Base-by-base conservation (phyloP, 2,797 vertebrate species). In the Tragelaphus eurycerus region DNA sequence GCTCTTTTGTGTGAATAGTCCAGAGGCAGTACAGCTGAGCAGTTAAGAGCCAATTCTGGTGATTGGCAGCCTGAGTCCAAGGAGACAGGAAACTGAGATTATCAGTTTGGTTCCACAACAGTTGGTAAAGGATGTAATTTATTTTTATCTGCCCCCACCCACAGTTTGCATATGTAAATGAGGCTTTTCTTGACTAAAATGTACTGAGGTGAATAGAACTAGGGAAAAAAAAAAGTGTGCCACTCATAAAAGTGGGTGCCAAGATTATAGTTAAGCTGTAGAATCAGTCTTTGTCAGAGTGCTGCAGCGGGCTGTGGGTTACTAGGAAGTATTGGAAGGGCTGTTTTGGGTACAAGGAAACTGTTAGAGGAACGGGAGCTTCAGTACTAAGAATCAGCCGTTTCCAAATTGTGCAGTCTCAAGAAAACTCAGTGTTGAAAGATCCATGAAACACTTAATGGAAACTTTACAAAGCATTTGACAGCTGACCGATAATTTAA, bases 401-500 rank as follows among this genome's bases (percentile, higher is more conserved):
- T 81, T 96, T 95, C 64, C 52, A 71, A 55, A 38, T 23, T 54
- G 48, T n/a, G 38, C 34, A 84, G 46, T 84, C 38, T 95, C 52
- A 88, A 74, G 90, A 94, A 95, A 95, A 88, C 38, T 52, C 59
- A 55, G 87, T 14, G 10, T 62, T 55, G 16, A 89, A 86, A 96
- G 60, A 79, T 82, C 96, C 78, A 9, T 94, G 96, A 46, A 57
- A 34, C 48, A 1, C 0, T 13, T 57, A 95, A 62, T 83, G 84
- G 96, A 95, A 97, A 97, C 94, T 98, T 97, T 89, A 92, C 95
- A 96, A 86, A 96, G 89, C 86, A 60, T 97, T 97, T 98, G 97
- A 97, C 19, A 96, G 84, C 93, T 55, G 60, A 84, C 43, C 3
- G 2, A 4, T 59, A 2, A 54, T 85, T 95, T 95, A 71, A 89